These are phyloP conservation scores for Oegoconia quadripuncta DNA, from an alignment of 2,888 invertebrate genomes.

Conservation along the genomic window DNA sequence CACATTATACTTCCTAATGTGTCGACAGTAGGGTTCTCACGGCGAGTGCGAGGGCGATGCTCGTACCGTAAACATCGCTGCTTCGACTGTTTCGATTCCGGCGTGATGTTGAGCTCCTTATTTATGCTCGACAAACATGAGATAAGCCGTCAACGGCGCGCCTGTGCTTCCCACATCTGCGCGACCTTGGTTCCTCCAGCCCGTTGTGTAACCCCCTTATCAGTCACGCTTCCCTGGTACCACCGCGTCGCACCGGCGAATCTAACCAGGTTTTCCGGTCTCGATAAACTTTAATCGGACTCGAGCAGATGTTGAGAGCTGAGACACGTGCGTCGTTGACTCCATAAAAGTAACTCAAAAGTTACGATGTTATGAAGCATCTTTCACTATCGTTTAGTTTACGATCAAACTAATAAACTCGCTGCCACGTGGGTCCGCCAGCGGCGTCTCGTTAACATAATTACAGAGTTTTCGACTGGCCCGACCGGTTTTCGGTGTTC, in stretches of 20 bases:
- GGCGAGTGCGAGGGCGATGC: constrained; percentile 56
- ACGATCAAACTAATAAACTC: constrained; percentile 38
- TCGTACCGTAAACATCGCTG: constrained; percentile 59
- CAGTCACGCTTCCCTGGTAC: constrained; percentile 65
- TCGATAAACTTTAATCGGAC: constrained; percentile 50
- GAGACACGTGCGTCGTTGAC: constrained; percentile 35
- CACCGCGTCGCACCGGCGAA: constrained; percentile 49
- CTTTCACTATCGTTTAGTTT: constrained; percentile 57
- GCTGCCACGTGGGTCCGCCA: constrained; percentile 43
- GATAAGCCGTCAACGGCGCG: constrained; percentile 70
- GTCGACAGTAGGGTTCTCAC: constrained; percentile 59
- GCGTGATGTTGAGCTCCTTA: constrained; percentile 49
- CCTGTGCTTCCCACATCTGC: constrained; percentile 76
- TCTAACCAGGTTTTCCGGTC: constrained; percentile 68
- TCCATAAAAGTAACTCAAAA: constrained; percentile 27
- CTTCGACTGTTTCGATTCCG: constrained; percentile 32
- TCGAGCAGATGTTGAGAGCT: constrained; percentile 42
- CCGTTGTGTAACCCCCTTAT: constrained; percentile 71
- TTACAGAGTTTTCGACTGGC: constrained; percentile 57
- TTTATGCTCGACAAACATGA: constrained; percentile 68
- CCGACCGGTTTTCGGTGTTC: constrained; percentile 55
- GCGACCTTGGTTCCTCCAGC: constrained; percentile 70
- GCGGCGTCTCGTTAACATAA: constrained; percentile 61
- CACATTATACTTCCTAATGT: constrained; percentile 46
- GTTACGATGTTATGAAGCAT: constrained; percentile 30